These are phyloP conservation scores for Tupaia tana DNA, from an alignment of 2,113 vertebrate genomes.

Conservation along the genomic window DNA sequence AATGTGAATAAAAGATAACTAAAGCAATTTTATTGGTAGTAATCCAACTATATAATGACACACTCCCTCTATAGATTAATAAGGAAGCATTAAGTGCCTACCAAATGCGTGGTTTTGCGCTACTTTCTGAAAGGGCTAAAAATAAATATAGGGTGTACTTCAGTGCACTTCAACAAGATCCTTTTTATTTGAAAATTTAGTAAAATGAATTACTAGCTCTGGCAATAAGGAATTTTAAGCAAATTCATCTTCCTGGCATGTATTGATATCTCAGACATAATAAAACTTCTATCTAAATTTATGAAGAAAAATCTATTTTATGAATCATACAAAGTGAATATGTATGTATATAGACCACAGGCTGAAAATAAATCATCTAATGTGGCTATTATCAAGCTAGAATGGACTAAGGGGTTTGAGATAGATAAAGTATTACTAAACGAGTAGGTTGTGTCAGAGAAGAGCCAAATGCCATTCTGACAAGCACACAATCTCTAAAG, in stretches of 20 bases:
- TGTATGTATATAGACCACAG: neutral
- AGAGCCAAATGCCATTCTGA: neutral
- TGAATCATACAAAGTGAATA: neutral
- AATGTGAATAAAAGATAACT: neutral
- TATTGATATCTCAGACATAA: neutral
- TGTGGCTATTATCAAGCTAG: neutral
- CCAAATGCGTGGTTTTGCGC: neutral
- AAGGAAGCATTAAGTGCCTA: neutral
- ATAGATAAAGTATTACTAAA: neutral
- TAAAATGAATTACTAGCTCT: neutral
- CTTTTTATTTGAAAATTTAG: conserved; percentile 12
- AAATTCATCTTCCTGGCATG: neutral
- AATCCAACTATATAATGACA: neutral
- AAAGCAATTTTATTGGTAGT: conserved; percentile 5
- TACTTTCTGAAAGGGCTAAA: neutral
- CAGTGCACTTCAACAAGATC: neutral
- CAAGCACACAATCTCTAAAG: neutral
- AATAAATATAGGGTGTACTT: neutral
- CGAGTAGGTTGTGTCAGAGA: neutral
- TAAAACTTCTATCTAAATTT: neutral
- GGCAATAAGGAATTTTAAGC: neutral
- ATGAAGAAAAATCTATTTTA: neutral
- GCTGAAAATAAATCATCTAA: neutral
- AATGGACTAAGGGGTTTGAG: neutral
- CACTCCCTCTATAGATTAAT: neutral